Conservation (phyloP, 2,888 invertebrate genomes). For the Dascillus cervinus region DNA sequence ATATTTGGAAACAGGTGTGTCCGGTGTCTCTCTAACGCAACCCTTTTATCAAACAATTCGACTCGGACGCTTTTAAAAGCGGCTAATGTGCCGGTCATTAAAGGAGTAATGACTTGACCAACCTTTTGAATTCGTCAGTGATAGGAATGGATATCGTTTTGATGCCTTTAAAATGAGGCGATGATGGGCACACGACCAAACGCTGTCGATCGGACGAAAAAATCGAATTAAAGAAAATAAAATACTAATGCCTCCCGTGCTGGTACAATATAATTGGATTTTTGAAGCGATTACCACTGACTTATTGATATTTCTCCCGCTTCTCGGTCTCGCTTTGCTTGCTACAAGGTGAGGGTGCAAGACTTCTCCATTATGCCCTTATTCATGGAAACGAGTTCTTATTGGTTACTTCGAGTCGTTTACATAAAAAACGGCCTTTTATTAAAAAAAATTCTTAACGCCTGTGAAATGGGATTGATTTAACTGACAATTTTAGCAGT, state of each 20-base stretch:
- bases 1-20: slow-evolving; percentile 5
- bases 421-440: no score
- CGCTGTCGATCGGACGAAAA: no score
- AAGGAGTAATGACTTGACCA: slow-evolving; percentile 7
- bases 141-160: no score
- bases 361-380: neutral
- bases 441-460: no score
- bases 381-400: neutral
- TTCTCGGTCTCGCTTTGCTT: neutral
- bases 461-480: no score
- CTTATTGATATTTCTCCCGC: neutral
- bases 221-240: no score
- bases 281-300: slow-evolving; percentile 8
- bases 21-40: slow-evolving; percentile 3
- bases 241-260: no score
- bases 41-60: slow-evolving; percentile 9
- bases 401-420: no score
- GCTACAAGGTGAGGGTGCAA: neutral
- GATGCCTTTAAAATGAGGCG: no score
- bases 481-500: no score
- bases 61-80: slow-evolving; percentile 12
- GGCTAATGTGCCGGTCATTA: slow-evolving; percentile 13
- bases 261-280: slow-evolving; percentile 10
- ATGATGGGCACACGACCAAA: no score
- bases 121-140: neutral